Percentiles rank a stretch among this genome's conserved stretches.
Conservation (phyloP, 2,113 vertebrate species). For the Pomatostomus ruficeps region DNA sequence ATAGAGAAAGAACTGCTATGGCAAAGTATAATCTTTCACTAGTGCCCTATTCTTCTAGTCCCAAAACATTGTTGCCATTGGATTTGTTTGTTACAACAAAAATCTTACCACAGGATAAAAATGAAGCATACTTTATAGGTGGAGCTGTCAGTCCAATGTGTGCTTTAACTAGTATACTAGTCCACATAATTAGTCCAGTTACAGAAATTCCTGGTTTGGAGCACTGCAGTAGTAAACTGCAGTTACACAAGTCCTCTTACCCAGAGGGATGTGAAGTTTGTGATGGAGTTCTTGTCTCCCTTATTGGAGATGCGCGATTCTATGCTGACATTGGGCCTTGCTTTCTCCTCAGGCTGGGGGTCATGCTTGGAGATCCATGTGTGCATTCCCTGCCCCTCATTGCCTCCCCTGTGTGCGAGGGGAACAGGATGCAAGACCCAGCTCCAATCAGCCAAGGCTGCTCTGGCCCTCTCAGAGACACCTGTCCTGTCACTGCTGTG, state of each 20-base stretch:
- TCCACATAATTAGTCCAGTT: neutral
- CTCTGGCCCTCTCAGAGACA: neutral
- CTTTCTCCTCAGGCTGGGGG: neutral
- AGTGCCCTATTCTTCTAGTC: neutral
- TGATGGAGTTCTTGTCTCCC: neutral
- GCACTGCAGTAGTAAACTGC: neutral
- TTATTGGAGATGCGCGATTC: neutral
- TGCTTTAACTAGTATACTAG: neutral
- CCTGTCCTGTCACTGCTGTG: neutral
- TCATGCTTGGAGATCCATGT: neutral
- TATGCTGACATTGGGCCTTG: neutral
- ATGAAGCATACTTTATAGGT: neutral
- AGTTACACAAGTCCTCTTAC: neutral
- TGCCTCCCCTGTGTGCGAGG: rapidly evolving
- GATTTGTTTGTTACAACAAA: neutral
- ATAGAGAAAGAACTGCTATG: neutral
- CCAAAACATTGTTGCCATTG: neutral
- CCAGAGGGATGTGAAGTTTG: neutral
- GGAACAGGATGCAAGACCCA: neutral
- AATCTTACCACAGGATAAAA: neutral
- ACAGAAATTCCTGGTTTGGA: neutral
- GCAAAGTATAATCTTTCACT: neutral
- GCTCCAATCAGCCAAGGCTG: rapidly evolving
- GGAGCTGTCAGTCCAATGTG: neutral
- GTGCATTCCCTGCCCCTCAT: rapidly evolving